Percentiles rank a stretch among this genome's conserved stretches.
Conservation (phyloP, 2,888 invertebrate genomes). For the Chymomyza amoena region DNA sequence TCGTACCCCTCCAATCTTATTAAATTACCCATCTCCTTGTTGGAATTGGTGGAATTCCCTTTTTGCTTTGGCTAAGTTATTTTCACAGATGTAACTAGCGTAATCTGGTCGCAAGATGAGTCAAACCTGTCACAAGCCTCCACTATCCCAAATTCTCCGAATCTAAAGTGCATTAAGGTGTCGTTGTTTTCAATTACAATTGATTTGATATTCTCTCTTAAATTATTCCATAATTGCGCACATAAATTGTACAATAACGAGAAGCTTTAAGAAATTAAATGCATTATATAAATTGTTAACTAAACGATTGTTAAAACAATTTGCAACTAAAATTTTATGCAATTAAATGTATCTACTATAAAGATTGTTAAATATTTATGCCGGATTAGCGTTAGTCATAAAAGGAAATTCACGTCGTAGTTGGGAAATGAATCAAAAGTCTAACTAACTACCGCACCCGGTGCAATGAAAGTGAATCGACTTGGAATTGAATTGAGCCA, state of each 20-base stretch:
- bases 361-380: conserved; percentile 50
- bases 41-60: too few relatives aligned
- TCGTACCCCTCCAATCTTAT: too few relatives aligned
- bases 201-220: background rate
- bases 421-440: background rate
- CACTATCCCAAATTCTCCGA: background rate
- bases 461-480: conserved; percentile 60
- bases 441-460: conserved; percentile 18
- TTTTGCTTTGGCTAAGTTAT: too few relatives aligned
- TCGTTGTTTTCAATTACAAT: background rate
- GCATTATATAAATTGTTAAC: conserved; percentile 25
- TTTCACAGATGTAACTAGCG: too few relatives aligned
- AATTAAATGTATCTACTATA: conserved; percentile 27
- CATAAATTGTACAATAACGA: conserved; percentile 42
- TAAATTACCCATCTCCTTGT: too few relatives aligned
- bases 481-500: background rate
- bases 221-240: conserved; percentile 4
- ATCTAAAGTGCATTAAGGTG: background rate
- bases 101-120: too few relatives aligned
- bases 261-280: conserved; percentile 19
- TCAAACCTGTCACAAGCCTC: too few relatives aligned
- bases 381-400: conserved; percentile 11
- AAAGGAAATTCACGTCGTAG: background rate
- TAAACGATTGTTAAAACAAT: conserved; percentile 8
- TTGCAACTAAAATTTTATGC: conserved; percentile 24